Conservation (phyloP, 2,888 invertebrate species). For the Leucozona laternaria region DNA sequence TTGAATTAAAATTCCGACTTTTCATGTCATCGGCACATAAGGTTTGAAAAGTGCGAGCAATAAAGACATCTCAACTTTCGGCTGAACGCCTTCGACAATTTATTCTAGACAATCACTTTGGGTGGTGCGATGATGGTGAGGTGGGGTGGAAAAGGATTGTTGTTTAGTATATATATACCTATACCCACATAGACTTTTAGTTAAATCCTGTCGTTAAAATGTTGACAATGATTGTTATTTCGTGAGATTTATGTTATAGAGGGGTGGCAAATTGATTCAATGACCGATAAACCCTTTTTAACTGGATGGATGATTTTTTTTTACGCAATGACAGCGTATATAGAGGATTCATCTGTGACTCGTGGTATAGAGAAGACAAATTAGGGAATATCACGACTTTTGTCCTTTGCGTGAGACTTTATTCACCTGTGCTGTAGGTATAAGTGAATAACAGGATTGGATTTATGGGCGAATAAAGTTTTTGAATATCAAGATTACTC, state of each 20-base stretch:
- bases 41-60: slow-evolving; percentile 56
- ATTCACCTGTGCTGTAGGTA: slow-evolving; percentile 68
- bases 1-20: slow-evolving; percentile 73
- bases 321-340: slow-evolving; percentile 38
- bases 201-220: slow-evolving; percentile 54
- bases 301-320: slow-evolving; percentile 53
- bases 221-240: slow-evolving; percentile 70
- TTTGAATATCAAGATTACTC: slow-evolving; percentile 55
- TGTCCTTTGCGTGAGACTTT: slow-evolving; percentile 67
- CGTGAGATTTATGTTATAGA: slow-evolving; percentile 36
- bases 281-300: slow-evolving; percentile 59
- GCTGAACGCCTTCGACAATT: slow-evolving; percentile 65
- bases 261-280: slow-evolving; percentile 64
- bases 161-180: background rate
- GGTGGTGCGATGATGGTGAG: background rate
- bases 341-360: slow-evolving; percentile 67
- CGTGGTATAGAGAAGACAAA: slow-evolving; percentile 64
- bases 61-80: slow-evolving; percentile 60
- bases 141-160: slow-evolving; percentile 44
- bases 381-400: slow-evolving; percentile 70
- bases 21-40: slow-evolving; percentile 75
- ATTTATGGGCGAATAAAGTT: slow-evolving; percentile 49
- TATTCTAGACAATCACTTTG: slow-evolving; percentile 39
- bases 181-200: slow-evolving; percentile 15
- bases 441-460: slow-evolving; percentile 16